phyloP scores from a whole-genome alignment of 2,888 invertebrate species.

The Oxystoma pomonae region DNA sequence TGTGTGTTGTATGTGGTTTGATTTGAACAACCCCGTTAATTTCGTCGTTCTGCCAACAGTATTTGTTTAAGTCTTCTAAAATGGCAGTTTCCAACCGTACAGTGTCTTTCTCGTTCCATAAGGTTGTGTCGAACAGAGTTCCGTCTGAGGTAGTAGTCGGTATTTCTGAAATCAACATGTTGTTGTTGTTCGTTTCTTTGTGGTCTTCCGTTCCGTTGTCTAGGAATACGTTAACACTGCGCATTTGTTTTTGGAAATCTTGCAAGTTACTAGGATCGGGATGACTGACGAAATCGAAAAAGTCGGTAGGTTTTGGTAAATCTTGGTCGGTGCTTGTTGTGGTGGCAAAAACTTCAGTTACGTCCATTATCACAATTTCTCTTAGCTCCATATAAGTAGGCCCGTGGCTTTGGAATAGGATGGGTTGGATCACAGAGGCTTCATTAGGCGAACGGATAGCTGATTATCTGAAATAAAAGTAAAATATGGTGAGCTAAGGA shows the following conservation, averaged over 20 bases:
- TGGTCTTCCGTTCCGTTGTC: constrained; percentile 57
- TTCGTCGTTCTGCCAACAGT: constrained; percentile 72
- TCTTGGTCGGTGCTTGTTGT: constrained; percentile 50
- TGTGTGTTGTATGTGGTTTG: constrained; percentile 35
- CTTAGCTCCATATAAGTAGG: constrained; percentile 36
- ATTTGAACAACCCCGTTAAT: constrained; percentile 48
- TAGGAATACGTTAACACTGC: constrained; percentile 63
- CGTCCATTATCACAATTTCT: constrained; percentile 67
- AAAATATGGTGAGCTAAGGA: no score
- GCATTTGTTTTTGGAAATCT: constrained; percentile 58
- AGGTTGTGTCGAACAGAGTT: constrained; percentile 47
- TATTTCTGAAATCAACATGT: constrained; percentile 39
- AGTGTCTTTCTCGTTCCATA: constrained; percentile 70
- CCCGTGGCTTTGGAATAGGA: no score
- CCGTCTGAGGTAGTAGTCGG: constrained; percentile 47
- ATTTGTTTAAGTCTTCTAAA: constrained; percentile 80
- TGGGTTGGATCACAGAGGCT: no score
- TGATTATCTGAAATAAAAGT: not conserved
- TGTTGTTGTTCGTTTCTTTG: constrained; percentile 52
- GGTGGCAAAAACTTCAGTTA: constrained; percentile 58
- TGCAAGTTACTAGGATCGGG: constrained; percentile 69
- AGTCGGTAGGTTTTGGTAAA: constrained; percentile 81
- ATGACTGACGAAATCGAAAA: constrained; percentile 84
- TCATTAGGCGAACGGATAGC: not conserved
- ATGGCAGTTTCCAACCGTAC: constrained; percentile 70